Conservation (phyloP, 2,888 invertebrate species). For the Shargacucullia verbasci region DNA sequence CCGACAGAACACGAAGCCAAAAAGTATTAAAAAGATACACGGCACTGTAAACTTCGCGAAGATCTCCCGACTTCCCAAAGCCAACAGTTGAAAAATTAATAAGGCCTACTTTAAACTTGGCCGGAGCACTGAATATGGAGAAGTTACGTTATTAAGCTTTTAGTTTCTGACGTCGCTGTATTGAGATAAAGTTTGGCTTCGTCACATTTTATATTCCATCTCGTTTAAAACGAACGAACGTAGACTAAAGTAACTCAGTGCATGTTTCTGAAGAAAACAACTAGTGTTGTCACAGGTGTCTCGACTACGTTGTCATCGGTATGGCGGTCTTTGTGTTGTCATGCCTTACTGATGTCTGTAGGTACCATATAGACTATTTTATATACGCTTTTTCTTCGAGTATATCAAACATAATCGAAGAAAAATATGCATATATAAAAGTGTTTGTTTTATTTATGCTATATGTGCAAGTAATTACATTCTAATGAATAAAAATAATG, state of each 20-base stretch:
- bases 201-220: slow-evolving; percentile 17
- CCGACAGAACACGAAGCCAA: slow-evolving; percentile 26
- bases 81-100: slow-evolving; percentile 57
- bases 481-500: too few relatives aligned
- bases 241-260: background rate
- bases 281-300: too few relatives aligned
- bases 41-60: slow-evolving; percentile 34
- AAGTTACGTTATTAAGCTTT: slow-evolving; percentile 52
- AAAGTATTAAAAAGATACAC: slow-evolving; percentile 57
- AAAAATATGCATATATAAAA: too few relatives aligned
- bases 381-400: too few relatives aligned
- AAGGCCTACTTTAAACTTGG: slow-evolving; percentile 56
- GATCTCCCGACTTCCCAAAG: slow-evolving; percentile 40
- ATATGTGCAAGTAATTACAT: too few relatives aligned
- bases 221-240: slow-evolving; percentile 3
- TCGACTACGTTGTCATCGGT: too few relatives aligned
- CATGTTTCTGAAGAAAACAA: slow-evolving; percentile 9
- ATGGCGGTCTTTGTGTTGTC: too few relatives aligned
- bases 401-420: too few relatives aligned
- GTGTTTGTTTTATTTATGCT: too few relatives aligned
- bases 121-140: slow-evolving; percentile 45
- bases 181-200: slow-evolving; percentile 38
- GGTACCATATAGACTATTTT: too few relatives aligned
- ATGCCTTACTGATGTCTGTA: too few relatives aligned
- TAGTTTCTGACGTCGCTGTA: slow-evolving; percentile 41